These are phyloP conservation scores for Narcine bancroftii DNA, from an alignment of 2,113 vertebrate species.

Conservation along the genomic window DNA sequence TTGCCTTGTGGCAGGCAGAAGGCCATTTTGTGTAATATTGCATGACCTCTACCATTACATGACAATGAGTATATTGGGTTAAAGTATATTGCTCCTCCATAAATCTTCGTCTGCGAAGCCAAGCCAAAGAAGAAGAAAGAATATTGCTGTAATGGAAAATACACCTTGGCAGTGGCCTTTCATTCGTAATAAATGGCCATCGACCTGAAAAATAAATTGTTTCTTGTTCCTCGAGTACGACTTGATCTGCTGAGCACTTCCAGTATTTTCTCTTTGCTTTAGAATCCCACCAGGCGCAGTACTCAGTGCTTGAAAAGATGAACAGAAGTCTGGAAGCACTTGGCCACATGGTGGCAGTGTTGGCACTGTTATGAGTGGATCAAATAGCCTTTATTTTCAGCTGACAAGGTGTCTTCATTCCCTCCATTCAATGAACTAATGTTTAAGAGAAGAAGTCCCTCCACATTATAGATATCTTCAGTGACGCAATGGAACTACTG, in stretches of 20 bases:
- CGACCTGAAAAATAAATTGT: neutral
- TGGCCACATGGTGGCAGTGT: constrained; percentile 14
- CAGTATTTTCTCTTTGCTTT: neutral
- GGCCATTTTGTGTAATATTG: too few relatives aligned
- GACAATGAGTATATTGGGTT: too few relatives aligned
- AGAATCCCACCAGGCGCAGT: neutral
- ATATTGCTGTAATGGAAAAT: neutral
- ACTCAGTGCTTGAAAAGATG: too few relatives aligned
- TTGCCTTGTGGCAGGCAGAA: too few relatives aligned
- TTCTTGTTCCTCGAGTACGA: neutral
- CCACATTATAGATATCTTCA: neutral
- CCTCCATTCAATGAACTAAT: neutral
- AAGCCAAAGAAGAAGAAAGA: too few relatives aligned
- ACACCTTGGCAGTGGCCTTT: too few relatives aligned
- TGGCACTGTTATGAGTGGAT: neutral
- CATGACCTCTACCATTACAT: too few relatives aligned
- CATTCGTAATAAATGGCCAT: neutral
- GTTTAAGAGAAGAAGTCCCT: neutral
- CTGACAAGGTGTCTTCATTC: neutral
- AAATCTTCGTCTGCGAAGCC: too few relatives aligned
- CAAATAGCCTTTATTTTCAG: neutral
- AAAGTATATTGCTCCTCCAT: too few relatives aligned
- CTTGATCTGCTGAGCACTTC: neutral
- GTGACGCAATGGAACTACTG: neutral
- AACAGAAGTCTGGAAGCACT: neutral